Evolutionary conservation across 2,797 vertebrate genomes (phyloP).

Genomic region (Notolabrus celidotus): DNA sequence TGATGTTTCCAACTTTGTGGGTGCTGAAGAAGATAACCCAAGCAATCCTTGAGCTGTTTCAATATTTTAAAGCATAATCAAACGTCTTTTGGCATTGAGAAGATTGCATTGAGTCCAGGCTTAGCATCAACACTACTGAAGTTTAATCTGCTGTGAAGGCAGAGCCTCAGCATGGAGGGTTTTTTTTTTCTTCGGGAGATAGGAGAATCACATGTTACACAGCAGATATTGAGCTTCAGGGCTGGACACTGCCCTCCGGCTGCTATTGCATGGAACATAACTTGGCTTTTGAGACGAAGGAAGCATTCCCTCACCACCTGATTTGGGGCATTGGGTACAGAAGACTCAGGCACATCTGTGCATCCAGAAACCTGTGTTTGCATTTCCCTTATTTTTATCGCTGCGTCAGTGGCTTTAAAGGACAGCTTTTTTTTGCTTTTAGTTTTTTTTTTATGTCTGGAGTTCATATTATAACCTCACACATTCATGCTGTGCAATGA

Average conservation of each 20-base stretch:
- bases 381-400: conserved; percentile 1
- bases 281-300: conserved; percentile 33
- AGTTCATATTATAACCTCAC: background rate
- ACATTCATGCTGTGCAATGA: background rate
- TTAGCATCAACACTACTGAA: conserved; percentile 57
- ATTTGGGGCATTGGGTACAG: conserved; percentile 37
- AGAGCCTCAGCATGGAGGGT: conserved; percentile 23
- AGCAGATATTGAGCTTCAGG: conserved; percentile 43
- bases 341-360: conserved; percentile 32
- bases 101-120: conserved; percentile 61
- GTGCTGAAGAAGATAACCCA: conserved; percentile 57
- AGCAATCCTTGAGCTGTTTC: conserved; percentile 63
- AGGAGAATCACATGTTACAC: conserved; percentile 47
- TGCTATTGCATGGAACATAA: conserved; percentile 42
- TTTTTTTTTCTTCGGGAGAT: conserved; percentile 30
- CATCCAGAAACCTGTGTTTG: conserved; percentile 34
- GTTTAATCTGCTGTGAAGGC: conserved; percentile 67
- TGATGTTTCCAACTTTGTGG: conserved; percentile 49
- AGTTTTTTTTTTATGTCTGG: background rate
- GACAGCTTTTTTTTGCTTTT: conserved; percentile 20
- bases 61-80: conserved; percentile 68
- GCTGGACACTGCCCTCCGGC: conserved; percentile 57
- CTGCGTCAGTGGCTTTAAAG: conserved; percentile 15
- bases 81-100: conserved; percentile 61
- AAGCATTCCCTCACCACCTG: conserved; percentile 38